A percentile compares a stretch with the other conserved stretches of the same genome.
These are phyloP conservation scores for Drosophila pachea DNA, from an alignment of 1,140 invertebrate species.

Conservation along the genomic window DNA sequence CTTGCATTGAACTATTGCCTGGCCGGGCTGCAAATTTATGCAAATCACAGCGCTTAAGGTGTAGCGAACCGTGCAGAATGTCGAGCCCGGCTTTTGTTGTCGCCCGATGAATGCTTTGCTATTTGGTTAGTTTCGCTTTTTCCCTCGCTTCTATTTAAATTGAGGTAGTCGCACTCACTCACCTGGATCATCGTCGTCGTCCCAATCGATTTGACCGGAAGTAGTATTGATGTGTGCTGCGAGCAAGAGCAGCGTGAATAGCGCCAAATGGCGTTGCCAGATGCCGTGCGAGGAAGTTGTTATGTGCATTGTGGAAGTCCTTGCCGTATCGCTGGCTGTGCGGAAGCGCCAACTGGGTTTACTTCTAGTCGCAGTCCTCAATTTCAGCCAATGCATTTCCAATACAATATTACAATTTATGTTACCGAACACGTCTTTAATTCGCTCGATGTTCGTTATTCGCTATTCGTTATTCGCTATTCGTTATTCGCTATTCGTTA, in stretches of 20 bases:
- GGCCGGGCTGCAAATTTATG: constrained; percentile 53
- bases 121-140: constrained; percentile 12
- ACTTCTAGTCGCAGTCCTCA: constrained; percentile 43
- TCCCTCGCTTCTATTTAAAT: not conserved
- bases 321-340: constrained; percentile 25
- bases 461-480: not conserved
- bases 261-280: constrained; percentile 54
- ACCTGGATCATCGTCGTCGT: constrained; percentile 79
- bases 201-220: constrained; percentile 79
- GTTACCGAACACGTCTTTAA: not conserved
- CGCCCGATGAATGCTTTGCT: constrained; percentile 39
- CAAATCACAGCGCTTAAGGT: constrained; percentile 55
- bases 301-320: constrained; percentile 63
- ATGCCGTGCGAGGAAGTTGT: constrained; percentile 38
- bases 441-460: constrained; percentile 1
- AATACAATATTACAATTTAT: constrained; percentile 48
- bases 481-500: constrained; percentile 6
- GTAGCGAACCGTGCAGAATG: constrained; percentile 26
- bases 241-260: constrained; percentile 63
- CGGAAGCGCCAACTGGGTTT: constrained; percentile 35
- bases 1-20: constrained; percentile 44
- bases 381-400: constrained; percentile 70
- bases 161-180: constrained; percentile 46
- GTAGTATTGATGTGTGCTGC: constrained; percentile 66
- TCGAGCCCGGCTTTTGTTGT: constrained; percentile 45